phyloP scores from a whole-genome alignment of 2,113 vertebrate species.

The Jaculus jaculus region DNA sequence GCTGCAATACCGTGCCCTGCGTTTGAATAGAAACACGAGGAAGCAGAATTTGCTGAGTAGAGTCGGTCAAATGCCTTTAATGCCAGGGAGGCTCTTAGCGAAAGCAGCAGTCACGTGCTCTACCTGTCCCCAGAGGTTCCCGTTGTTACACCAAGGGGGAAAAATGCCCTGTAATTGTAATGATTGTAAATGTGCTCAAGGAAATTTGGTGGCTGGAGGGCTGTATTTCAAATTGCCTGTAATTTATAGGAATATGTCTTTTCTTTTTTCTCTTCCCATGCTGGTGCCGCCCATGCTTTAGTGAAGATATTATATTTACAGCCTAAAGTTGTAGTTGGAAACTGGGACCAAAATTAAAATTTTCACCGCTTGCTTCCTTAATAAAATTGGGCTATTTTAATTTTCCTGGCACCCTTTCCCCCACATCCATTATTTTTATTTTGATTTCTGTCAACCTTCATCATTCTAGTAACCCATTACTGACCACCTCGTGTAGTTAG shows the following conservation, averaged over 20 bases:
- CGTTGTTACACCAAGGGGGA: background rate
- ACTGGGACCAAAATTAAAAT: background rate
- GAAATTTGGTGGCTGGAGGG: background rate
- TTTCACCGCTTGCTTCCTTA: background rate
- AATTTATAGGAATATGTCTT: background rate
- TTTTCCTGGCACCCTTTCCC: background rate
- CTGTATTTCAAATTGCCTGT: background rate
- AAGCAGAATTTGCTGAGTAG: slow-evolving; percentile 24
- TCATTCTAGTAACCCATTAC: rapidly evolving
- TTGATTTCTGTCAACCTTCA: background rate
- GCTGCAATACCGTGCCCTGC: background rate
- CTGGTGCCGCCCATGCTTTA: background rate
- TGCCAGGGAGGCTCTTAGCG: background rate
- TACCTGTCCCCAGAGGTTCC: background rate
- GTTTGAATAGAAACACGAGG: slow-evolving; percentile 54
- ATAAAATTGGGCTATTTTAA: rapidly evolving
- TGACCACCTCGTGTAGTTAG: background rate
- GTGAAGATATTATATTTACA: background rate
- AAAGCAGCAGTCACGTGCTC: background rate
- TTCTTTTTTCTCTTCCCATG: background rate
- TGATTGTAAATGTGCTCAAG: background rate
- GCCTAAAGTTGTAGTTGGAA: background rate
- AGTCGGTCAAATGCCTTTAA: slow-evolving; percentile 30
- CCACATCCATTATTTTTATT: rapidly evolving
- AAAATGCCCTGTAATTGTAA: background rate